Evolutionary conservation across 2,113 vertebrate species (phyloP).

Genomic region (Cygnus buccinator): DNA sequence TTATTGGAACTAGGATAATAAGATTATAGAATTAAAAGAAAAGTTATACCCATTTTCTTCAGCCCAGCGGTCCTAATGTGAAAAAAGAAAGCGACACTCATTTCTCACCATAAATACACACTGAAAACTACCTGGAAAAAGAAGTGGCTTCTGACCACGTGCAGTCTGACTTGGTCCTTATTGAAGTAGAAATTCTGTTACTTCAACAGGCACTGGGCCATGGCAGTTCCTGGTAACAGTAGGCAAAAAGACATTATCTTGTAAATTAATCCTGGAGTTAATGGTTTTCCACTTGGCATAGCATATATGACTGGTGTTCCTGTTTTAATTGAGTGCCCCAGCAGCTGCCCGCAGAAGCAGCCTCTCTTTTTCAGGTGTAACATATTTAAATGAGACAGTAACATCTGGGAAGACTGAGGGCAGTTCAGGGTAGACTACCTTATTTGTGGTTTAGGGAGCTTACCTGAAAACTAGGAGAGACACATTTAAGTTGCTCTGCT

Average conservation of each 20-base stretch:
- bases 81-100: background rate
- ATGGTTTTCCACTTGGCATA: background rate
- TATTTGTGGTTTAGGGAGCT: background rate
- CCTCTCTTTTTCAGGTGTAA: background rate
- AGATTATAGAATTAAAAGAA: constrained; percentile 67
- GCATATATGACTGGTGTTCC: background rate
- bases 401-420: background rate
- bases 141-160: background rate
- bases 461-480: background rate
- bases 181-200: background rate
- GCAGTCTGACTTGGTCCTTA: background rate
- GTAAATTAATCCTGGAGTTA: background rate
- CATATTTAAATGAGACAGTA: no score
- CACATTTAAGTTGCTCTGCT: background rate
- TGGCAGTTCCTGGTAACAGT: background rate
- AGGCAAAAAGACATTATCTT: background rate
- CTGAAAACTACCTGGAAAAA: background rate
- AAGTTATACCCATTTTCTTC: constrained; percentile 52
- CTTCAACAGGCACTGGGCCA: background rate
- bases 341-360: background rate
- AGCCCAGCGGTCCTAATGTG: constrained; percentile 39
- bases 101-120: constrained; percentile 31
- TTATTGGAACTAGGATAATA: constrained; percentile 55
- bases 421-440: background rate
- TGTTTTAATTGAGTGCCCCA: background rate